Percentiles rank a stretch among this genome's conserved stretches.
Evolutionary conservation across 2,113 vertebrate genomes (phyloP).

Genomic region (Pterocles gutturalis): DNA sequence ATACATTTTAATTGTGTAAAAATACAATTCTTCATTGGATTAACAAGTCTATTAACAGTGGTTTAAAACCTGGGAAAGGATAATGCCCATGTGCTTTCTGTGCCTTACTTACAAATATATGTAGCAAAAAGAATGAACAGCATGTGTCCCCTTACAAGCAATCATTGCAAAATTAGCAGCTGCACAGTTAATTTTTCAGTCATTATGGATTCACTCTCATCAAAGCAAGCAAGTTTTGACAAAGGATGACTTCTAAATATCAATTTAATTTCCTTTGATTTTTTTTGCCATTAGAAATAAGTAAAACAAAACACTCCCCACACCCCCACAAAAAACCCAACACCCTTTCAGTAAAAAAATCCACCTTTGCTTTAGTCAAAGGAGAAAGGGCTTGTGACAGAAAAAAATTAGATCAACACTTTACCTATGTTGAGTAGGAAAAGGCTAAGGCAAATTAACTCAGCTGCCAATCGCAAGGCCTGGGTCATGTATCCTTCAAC

Average conservation of each 20-base stretch:
- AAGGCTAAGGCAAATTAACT: not conserved
- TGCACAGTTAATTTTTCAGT: constrained; percentile 65
- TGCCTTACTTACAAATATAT: constrained; percentile 59
- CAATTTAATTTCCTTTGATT: constrained; percentile 3
- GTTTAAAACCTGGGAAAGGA: constrained; percentile 70
- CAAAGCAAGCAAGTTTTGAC: constrained; percentile 53
- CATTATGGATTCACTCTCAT: constrained; percentile 12
- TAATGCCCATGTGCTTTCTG: constrained; percentile 55
- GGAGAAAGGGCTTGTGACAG: not conserved
- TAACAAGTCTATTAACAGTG: constrained; percentile 77
- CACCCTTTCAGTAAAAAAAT: not conserved
- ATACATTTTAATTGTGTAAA: constrained; percentile 80
- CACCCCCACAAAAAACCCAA: not conserved
- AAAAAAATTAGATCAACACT: not conserved
- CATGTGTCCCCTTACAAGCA: constrained; percentile 49
- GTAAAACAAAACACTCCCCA: not conserved
- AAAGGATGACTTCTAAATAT: constrained; percentile 22
- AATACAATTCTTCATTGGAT: constrained; percentile 78
- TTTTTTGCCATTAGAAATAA: not conserved
- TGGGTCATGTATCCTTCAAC: not conserved
- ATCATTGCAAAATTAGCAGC: constrained; percentile 67
- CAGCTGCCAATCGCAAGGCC: not conserved
- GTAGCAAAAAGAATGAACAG: constrained; percentile 63
- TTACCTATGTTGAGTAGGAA: not conserved
- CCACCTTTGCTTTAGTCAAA: not conserved